A percentile compares a stretch with the other conserved stretches of the same genome.
Conservation (phyloP, 2,888 invertebrate genomes). For the Acronicta leporina region DNA sequence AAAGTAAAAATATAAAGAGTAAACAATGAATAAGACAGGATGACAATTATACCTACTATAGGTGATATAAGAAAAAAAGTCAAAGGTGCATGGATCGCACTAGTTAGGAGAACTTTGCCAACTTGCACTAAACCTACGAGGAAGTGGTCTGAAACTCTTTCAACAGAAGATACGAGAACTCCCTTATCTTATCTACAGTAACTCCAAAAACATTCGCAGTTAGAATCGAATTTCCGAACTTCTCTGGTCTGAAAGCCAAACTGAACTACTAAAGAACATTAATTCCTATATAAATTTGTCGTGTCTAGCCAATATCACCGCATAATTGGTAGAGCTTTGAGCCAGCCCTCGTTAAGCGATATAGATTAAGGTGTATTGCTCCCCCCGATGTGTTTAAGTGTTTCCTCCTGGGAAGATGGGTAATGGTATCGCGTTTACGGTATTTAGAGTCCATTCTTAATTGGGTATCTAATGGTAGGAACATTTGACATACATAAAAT, state of each 20-base stretch:
- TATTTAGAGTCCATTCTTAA: conserved; percentile 1
- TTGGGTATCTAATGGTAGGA: background rate
- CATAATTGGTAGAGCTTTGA: conserved; percentile 40
- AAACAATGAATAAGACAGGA: no score
- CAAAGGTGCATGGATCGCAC: no score
- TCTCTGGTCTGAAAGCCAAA: conserved; percentile 24
- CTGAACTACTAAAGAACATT: conserved; percentile 18
- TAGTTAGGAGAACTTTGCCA: background rate
- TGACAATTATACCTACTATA: no score
- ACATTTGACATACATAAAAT: no score
- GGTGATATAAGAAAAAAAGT: no score
- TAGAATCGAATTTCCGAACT: conserved; percentile 23
- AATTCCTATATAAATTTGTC: conserved; percentile 36
- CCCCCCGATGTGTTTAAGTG: conserved; percentile 5
- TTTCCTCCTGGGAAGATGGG: background rate
- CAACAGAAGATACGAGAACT: background rate
- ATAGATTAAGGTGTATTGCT: conserved; percentile 21
- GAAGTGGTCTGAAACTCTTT: conserved; percentile 7
- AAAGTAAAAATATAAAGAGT: no score
- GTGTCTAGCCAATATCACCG: conserved; percentile 35
- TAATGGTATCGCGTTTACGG: conserved; percentile 17
- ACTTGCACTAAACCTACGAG: background rate
- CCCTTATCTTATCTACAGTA: background rate
- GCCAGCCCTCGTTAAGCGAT: conserved; percentile 24
- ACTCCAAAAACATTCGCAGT: conserved; percentile 9